Conservation (phyloP, 1,140 invertebrate species). For the Caerostris darwini region DNA sequence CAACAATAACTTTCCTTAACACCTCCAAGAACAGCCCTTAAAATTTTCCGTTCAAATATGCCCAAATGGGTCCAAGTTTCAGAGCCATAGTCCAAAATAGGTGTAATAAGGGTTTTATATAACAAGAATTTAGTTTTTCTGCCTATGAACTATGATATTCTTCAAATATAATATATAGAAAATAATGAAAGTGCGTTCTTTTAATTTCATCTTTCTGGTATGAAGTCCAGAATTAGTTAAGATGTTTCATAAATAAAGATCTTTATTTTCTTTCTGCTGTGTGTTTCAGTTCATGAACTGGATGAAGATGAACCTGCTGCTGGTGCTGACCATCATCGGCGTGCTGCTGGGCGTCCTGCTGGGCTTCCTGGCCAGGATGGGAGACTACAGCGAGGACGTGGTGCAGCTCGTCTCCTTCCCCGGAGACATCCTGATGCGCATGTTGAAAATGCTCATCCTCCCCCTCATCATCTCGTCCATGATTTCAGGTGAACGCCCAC, state of each 20-base stretch:
- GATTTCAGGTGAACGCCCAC: conserved; percentile 80
- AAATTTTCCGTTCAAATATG: too few relatives aligned
- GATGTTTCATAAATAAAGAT: not conserved
- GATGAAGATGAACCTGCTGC: conserved; percentile 81
- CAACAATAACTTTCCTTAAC: too few relatives aligned
- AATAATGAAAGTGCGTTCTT: too few relatives aligned
- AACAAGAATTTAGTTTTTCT: too few relatives aligned
- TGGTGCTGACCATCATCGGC: conserved; percentile 83
- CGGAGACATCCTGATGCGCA: conserved; percentile 83
- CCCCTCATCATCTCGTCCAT: conserved; percentile 83
- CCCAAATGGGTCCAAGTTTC: too few relatives aligned
- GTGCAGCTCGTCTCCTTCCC: conserved; percentile 82
- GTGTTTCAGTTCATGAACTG: conserved; percentile 76
- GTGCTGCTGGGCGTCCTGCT: conserved; percentile 83
- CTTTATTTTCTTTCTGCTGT: not conserved
- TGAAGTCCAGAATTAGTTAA: too few relatives aligned
- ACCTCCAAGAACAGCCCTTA: too few relatives aligned
- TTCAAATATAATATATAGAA: too few relatives aligned
- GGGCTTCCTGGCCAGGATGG: conserved; percentile 80
- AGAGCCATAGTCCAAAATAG: too few relatives aligned
- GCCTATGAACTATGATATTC: too few relatives aligned
- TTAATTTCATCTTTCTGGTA: too few relatives aligned
- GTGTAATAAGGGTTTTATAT: too few relatives aligned
- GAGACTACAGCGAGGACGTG: conserved; percentile 79
- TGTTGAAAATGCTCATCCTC: conserved; percentile 83